These are phyloP conservation scores for Mixornis gularis DNA, from an alignment of 2,113 vertebrate species.

Conservation along the genomic window DNA sequence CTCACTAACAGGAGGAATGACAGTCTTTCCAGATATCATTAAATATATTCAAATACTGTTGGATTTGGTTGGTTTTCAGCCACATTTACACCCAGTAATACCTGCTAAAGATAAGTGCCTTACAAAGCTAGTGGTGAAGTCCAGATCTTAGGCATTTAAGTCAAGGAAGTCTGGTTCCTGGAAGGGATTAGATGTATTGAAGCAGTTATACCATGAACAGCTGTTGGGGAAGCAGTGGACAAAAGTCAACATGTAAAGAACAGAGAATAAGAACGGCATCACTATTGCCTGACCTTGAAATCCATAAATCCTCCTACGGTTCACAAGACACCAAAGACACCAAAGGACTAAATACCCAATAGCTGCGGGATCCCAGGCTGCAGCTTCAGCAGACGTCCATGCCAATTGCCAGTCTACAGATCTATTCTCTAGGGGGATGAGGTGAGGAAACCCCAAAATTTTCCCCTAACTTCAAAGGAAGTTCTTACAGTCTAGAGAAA, in stretches of 20 bases:
- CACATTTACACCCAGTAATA: neutral
- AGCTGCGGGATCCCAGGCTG: neutral
- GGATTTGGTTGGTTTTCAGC: neutral
- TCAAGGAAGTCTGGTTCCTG: neutral
- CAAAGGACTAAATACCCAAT: accelerated
- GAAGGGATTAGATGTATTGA: neutral
- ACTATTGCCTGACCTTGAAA: neutral
- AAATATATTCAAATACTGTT: neutral
- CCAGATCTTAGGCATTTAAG: neutral
- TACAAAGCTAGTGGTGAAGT: neutral
- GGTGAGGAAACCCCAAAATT: accelerated
- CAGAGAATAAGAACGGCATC: neutral
- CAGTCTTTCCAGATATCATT: neutral
- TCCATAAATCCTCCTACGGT: accelerated
- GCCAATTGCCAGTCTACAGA: neutral
- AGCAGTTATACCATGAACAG: neutral
- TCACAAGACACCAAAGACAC: neutral
- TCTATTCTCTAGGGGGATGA: accelerated
- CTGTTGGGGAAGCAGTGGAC: neutral
- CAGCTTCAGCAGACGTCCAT: neutral
- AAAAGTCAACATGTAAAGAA: neutral
- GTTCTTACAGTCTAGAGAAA: neutral
- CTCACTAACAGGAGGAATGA: neutral
- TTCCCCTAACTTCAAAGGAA: neutral
- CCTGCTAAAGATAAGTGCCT: neutral